These are phyloP conservation scores for Syngnathus typhle DNA, from an alignment of 2,113 vertebrate species.

Conservation along the genomic window DNA sequence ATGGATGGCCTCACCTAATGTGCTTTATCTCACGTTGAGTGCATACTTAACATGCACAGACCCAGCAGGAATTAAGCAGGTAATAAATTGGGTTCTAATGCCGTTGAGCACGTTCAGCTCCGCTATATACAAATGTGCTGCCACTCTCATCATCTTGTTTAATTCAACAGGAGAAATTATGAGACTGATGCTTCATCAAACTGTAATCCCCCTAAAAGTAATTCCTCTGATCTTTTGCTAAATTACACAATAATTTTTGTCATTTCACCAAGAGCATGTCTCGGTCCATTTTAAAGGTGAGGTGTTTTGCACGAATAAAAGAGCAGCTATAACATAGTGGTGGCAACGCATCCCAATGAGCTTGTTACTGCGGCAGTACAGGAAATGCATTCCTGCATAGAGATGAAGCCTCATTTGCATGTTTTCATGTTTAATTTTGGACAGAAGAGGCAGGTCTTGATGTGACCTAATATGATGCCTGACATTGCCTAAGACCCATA, in stretches of 20 bases:
- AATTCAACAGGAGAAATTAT: conserved; percentile 8
- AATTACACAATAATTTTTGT: not conserved
- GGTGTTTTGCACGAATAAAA: conserved; percentile 40
- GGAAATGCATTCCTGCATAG: conserved; percentile 50
- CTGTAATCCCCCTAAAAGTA: conserved; percentile 4
- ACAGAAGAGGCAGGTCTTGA: conserved; percentile 64
- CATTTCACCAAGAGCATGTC: conserved; percentile 8
- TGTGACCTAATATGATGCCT: conserved; percentile 68
- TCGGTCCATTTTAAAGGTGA: conserved; percentile 22
- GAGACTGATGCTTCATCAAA: conserved; percentile 9
- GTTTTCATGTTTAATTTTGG: conserved; percentile 69
- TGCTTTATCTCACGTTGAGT: conserved; percentile 17
- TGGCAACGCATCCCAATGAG: conserved; percentile 65
- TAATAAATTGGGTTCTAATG: not conserved
- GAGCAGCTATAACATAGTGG: conserved; percentile 48
- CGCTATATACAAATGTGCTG: conserved; percentile 5
- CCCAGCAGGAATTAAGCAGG: conserved; percentile 17
- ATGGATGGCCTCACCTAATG: conserved; percentile 8
- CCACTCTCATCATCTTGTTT: not conserved
- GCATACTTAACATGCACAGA: conserved; percentile 13
- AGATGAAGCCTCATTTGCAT: conserved; percentile 65
- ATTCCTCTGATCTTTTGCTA: not conserved
- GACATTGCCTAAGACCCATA: conserved; percentile 63
- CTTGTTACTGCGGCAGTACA: conserved; percentile 54
- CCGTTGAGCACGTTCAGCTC: not conserved